Conservation (phyloP, 2,888 invertebrate species). For the Gryllus longicercus region DNA sequence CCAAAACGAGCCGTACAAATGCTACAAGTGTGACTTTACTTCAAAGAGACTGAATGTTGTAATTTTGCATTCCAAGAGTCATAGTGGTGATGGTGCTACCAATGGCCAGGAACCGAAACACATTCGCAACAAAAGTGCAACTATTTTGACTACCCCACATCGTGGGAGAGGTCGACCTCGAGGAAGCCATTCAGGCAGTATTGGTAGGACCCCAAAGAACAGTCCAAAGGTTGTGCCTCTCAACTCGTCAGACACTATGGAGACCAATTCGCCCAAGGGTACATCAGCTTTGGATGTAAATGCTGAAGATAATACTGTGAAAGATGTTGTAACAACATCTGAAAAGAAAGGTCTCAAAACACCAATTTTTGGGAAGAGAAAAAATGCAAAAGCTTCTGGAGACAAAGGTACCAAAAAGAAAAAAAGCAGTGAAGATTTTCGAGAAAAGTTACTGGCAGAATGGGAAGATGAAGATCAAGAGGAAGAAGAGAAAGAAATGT, state of each 20-base stretch:
- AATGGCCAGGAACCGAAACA: conserved; percentile 40
- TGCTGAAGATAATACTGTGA: conserved; percentile 11
- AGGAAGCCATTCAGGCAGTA: background rate
- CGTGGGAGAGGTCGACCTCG: conserved; percentile 23
- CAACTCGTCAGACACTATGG: background rate
- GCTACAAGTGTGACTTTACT: conserved; percentile 62
- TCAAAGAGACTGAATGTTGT: conserved; percentile 69
- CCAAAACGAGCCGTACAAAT: conserved; percentile 50
- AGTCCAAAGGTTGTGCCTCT: background rate
- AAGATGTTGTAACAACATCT: conserved; percentile 41
- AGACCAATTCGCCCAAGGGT: conserved; percentile 28
- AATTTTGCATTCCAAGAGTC: conserved; percentile 68
- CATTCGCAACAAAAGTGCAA: conserved; percentile 35
- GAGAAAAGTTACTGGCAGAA: conserved; percentile 68
- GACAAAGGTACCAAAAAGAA: conserved; percentile 47
- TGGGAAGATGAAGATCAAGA: conserved; percentile 67
- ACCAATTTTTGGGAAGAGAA: conserved; percentile 42
- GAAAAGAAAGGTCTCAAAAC: conserved; percentile 34
- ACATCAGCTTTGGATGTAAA: conserved; percentile 12
- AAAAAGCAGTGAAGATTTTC: conserved; percentile 62
- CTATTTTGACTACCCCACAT: background rate
- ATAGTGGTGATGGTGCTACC: conserved; percentile 50
- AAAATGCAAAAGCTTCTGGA: conserved; percentile 40
- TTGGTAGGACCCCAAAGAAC: background rate
- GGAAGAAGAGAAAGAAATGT: conserved; percentile 42